phyloP scores from a whole-genome alignment of 1,140 invertebrate species.

The Drosophila dunni region DNA sequence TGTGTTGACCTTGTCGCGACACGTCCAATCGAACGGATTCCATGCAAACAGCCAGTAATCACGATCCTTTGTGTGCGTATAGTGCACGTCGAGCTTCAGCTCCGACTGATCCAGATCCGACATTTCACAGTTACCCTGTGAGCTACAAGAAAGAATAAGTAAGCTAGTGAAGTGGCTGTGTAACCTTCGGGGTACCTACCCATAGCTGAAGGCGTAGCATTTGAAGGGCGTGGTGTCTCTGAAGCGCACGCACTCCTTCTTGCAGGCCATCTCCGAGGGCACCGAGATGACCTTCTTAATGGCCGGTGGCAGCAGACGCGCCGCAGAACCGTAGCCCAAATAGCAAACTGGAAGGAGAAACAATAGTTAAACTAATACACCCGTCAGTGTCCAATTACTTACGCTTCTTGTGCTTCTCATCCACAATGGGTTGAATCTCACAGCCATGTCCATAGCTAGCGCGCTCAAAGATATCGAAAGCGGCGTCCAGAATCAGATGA shows the following conservation, averaged over 20 bases:
- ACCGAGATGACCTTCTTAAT: slow-evolving; percentile 87
- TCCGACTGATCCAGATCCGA: slow-evolving; percentile 88
- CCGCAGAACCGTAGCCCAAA: slow-evolving; percentile 89
- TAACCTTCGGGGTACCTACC: slow-evolving; percentile 83
- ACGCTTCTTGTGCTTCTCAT: slow-evolving; percentile 85
- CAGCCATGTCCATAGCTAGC: slow-evolving; percentile 92
- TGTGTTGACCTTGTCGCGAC: slow-evolving; percentile 83
- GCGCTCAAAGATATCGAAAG: slow-evolving; percentile 90
- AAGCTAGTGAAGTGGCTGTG: not conserved
- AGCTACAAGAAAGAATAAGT: slow-evolving; percentile 29
- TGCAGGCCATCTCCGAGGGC: slow-evolving; percentile 88
- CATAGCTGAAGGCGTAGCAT: slow-evolving; percentile 90
- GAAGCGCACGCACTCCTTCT: slow-evolving; percentile 87
- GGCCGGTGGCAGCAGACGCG: slow-evolving; percentile 88
- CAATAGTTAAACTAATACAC: not conserved
- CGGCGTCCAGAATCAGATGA: slow-evolving; percentile 87
- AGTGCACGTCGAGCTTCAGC: slow-evolving; percentile 88
- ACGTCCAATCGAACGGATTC: slow-evolving; percentile 86
- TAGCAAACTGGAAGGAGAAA: slow-evolving; percentile 87
- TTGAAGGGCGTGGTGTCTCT: slow-evolving; percentile 87
- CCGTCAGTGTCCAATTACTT: slow-evolving; percentile 27
- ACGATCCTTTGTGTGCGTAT: slow-evolving; percentile 85
- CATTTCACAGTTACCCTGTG: slow-evolving; percentile 86
- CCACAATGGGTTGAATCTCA: slow-evolving; percentile 87
- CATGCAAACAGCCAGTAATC: slow-evolving; percentile 88